Base-by-base conservation (phyloP, 2,888 invertebrate genomes). In the Pelosia muscerda region DNA sequence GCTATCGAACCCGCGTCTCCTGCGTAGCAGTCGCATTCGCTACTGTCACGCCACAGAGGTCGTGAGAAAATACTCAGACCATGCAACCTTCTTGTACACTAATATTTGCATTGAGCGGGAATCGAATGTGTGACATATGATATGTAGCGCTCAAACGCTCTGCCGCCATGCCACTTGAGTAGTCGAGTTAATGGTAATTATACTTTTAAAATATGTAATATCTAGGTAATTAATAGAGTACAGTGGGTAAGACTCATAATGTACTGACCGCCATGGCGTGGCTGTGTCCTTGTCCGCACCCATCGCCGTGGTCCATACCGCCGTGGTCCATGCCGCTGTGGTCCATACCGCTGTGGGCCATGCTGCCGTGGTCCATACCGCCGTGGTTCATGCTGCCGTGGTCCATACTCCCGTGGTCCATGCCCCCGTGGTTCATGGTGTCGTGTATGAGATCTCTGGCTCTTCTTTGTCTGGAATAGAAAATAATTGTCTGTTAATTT, bases 221-320 rank as follows among this genome's bases (percentile, higher is more conserved):
- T n/a, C n/a, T n/a, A n/a, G n/a, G n/a, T n/a, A n/a, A n/a, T n/a
- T n/a, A n/a, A n/a, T n/a, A n/a, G n/a, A n/a, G n/a, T n/a, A n/a
- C n/a, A n/a, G n/a, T n/a, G n/a, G n/a, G n/a, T n/a, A n/a, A n/a
- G 5, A 49, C 5, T 54, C 53, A 22, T 23, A 22, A 23, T 15
- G 2, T 23, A 79, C 91, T 74, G 25, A 79, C 79, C 86, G 90
- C 91, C 92, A 93, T 92, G 56, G 88, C 84, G 74, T 93, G 92
- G 19, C 82, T 73, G 72, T 84, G 84, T n/a, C 81, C 79, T 19
- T 80, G 76, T 61, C 77, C 78, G 73, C 81, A 82, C 11, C 75
- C 56, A 38, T 60, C 61, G 3, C 81, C 80, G 61, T 81, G 74
- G 63, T 71, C 68, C 69, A 76, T 76, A 69, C 73, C 71, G 23